Percentiles rank a stretch among this genome's conserved stretches.
Evolutionary conservation across 2,113 vertebrate genomes (phyloP).

Genomic region (Passer montanus): DNA sequence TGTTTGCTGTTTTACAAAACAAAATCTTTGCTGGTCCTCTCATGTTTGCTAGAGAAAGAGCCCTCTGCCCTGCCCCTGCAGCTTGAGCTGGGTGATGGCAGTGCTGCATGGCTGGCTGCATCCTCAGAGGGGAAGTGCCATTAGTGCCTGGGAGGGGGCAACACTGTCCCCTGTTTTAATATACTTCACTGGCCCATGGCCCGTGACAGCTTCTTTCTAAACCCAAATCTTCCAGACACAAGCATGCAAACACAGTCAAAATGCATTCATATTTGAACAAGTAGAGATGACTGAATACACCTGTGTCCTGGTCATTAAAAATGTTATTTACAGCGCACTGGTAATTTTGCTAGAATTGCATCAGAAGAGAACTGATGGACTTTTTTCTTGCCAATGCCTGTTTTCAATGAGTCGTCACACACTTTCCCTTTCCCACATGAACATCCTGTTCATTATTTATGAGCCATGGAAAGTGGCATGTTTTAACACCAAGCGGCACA

Average conservation of each 20-base stretch:
- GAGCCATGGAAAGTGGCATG: not conserved
- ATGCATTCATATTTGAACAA: not conserved
- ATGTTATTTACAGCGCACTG: not conserved
- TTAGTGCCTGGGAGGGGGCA: not conserved
- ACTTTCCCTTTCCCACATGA: not conserved
- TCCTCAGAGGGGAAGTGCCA: not conserved
- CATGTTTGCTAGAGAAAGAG: not conserved
- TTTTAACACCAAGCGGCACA: not conserved
- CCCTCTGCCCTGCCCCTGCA: not conserved
- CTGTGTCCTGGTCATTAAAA: not conserved
- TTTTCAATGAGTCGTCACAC: not conserved
- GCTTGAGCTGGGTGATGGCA: not conserved
- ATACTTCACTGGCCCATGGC: not conserved
- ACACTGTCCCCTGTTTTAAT: not conserved
- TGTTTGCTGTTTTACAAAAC: not conserved
- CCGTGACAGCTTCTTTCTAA: not conserved
- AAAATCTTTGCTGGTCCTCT: not conserved
- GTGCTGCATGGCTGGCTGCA: not conserved
- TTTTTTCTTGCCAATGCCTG: not conserved
- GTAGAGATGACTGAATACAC: not conserved
- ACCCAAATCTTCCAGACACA: not conserved
- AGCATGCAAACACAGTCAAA: not conserved
- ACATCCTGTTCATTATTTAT: slow-evolving; percentile 40
- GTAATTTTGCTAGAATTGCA: not conserved
- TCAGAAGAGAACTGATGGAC: not conserved